A percentile compares a stretch with the other conserved stretches of the same genome.
These are phyloP conservation scores for Parotocinclus haroldoi DNA, from an alignment of 2,797 vertebrate genomes.

Conservation along the genomic window DNA sequence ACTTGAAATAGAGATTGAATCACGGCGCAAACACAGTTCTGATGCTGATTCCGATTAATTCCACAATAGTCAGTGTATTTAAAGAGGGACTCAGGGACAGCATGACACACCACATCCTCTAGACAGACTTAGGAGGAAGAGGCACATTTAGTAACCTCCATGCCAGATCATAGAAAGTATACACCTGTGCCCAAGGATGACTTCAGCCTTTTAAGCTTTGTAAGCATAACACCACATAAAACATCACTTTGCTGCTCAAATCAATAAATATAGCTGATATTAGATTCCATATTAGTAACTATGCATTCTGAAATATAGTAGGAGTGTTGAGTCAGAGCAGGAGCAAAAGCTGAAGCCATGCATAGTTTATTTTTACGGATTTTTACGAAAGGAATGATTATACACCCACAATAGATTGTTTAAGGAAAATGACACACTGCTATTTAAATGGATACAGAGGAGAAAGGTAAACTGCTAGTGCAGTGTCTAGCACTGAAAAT, in stretches of 20 bases:
- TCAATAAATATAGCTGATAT: background rate
- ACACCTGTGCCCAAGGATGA: slow-evolving; percentile 54
- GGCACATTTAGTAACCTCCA: slow-evolving; percentile 48
- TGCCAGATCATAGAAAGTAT: slow-evolving; percentile 45
- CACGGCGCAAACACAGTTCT: no score
- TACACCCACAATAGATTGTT: slow-evolving; percentile 53
- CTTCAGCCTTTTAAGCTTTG: slow-evolving; percentile 54
- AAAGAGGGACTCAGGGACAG: slow-evolving; percentile 80
- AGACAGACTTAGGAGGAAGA: slow-evolving; percentile 59
- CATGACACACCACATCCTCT: slow-evolving; percentile 98
- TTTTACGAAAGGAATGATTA: slow-evolving; percentile 55
- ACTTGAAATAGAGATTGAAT: no score
- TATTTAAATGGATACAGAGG: slow-evolving; percentile 45
- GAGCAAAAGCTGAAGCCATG: slow-evolving; percentile 62
- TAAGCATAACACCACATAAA: background rate
- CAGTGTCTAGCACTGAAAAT: slow-evolving; percentile 48
- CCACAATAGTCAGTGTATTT: slow-evolving; percentile 24
- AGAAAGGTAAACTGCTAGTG: slow-evolving; percentile 51
- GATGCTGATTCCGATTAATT: no score
- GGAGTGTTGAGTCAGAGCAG: slow-evolving; percentile 31
- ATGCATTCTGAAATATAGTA: slow-evolving; percentile 12
- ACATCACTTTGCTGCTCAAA: background rate
- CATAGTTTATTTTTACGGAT: slow-evolving; percentile 35
- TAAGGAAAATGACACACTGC: slow-evolving; percentile 49
- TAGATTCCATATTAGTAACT: slow-evolving; percentile 8